Conservation (phyloP, 2,797 vertebrate species). For the Micromesistius poutassou region DNA sequence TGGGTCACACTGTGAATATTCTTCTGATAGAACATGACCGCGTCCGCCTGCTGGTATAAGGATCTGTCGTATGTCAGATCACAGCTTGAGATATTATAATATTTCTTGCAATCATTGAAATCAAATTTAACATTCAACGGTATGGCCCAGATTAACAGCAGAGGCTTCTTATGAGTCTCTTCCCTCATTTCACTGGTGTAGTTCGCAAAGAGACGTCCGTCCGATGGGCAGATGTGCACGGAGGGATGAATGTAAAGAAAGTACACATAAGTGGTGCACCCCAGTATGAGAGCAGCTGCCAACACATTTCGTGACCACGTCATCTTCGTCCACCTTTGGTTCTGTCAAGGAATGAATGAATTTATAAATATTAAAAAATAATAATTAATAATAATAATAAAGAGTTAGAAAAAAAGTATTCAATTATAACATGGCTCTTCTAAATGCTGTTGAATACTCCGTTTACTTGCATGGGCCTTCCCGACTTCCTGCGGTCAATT, state of each 20-base stretch:
- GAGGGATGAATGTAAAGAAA: neutral
- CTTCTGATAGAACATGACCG: neutral
- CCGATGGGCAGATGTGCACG: neutral
- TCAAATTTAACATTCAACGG: neutral
- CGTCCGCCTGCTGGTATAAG: neutral
- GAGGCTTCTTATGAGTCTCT: neutral
- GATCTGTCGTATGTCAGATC: neutral
- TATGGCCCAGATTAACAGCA: neutral
- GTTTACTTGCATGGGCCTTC: too few species aligned
- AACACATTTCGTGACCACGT: neutral
- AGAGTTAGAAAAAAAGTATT: too few species aligned
- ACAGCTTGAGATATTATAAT: neutral
- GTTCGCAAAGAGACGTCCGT: neutral
- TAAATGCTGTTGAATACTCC: too few species aligned
- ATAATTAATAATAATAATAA: too few species aligned
- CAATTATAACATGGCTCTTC: too few species aligned
- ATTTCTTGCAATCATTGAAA: neutral
- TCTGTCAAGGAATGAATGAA: neutral
- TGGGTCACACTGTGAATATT: neutral
- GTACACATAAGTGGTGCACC: neutral
- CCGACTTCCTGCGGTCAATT: too few species aligned
- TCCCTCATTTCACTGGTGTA: neutral
- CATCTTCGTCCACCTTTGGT: neutral
- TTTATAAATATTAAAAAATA: neutral
- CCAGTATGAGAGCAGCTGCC: neutral